Conservation (phyloP, 2,888 invertebrate species). For the Eulithis testata region DNA sequence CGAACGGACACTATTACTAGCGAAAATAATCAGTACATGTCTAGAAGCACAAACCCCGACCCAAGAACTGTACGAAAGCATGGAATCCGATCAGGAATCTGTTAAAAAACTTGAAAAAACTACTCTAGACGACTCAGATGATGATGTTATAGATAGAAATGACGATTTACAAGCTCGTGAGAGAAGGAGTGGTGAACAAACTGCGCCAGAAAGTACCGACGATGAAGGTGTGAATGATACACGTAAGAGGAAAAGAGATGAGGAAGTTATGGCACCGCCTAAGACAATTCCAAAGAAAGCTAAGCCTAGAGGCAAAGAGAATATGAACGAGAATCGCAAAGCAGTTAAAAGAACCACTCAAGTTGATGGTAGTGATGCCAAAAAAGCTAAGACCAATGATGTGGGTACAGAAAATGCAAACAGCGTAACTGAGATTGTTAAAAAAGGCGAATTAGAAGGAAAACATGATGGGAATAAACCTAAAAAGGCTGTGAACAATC, state of each 20-base stretch:
- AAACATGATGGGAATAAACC: constrained; percentile 15
- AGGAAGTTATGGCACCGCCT: constrained; percentile 71
- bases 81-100: constrained; percentile 55
- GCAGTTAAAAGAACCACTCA: constrained; percentile 27
- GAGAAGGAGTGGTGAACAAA: constrained; percentile 32
- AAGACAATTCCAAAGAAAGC: constrained; percentile 65
- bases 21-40: constrained; percentile 67
- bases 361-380: constrained; percentile 11
- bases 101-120: constrained; percentile 32
- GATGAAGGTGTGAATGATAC: constrained; percentile 13
- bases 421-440: not conserved
- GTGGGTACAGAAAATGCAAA: not conserved
- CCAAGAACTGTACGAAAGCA: constrained; percentile 45
- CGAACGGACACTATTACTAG: constrained; percentile 63
- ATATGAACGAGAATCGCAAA: constrained; percentile 42
- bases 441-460: not conserved
- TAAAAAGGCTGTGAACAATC: constrained; percentile 4
- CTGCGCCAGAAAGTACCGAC: constrained; percentile 12
- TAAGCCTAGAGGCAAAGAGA: constrained; percentile 55
- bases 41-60: constrained; percentile 55
- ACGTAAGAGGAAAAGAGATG: constrained; percentile 40
- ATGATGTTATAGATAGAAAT: constrained; percentile 14
- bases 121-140: constrained; percentile 15
- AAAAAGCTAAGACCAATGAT: constrained; percentile 16
- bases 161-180: constrained; percentile 4